phyloP scores from a whole-genome alignment of 2,113 vertebrate genomes.

The Hemiprocne comata region DNA sequence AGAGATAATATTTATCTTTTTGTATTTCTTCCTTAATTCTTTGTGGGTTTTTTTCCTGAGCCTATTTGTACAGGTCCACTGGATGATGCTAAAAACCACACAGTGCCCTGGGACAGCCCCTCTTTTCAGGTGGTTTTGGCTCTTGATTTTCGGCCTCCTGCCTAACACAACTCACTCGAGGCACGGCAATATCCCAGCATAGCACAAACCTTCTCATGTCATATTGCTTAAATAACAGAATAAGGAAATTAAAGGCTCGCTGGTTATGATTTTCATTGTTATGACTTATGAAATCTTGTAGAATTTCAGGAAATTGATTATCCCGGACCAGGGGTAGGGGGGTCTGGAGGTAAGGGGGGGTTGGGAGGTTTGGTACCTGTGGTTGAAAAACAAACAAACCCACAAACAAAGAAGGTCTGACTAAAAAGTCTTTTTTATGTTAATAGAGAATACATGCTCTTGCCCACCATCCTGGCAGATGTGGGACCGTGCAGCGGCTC shows the following conservation, averaged over 20 bases:
- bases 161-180: constrained; percentile 27
- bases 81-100: neutral
- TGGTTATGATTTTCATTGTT: constrained; percentile 32
- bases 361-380: neutral
- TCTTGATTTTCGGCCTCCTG: neutral
- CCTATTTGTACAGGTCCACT: neutral
- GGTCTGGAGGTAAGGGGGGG: too few relatives aligned
- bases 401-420: neutral
- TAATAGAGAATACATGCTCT: rapidly evolving
- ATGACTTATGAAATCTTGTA: neutral
- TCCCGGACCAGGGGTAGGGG: neutral
- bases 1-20: neutral
- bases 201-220: constrained; percentile 45
- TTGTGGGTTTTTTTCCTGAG: neutral
- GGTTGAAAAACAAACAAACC: too few relatives aligned
- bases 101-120: neutral
- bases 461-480: neutral
- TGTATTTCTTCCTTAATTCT: neutral
- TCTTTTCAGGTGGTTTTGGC: neutral
- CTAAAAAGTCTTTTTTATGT: neutral
- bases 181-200: neutral
- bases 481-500: rapidly evolving
- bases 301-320: constrained; percentile 63
- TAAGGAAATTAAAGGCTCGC: constrained; percentile 53
- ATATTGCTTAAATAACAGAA: constrained; percentile 66